These are phyloP conservation scores for Poeciliopsis gracilis DNA, from an alignment of 2,797 vertebrate genomes.

Conservation along the genomic window DNA sequence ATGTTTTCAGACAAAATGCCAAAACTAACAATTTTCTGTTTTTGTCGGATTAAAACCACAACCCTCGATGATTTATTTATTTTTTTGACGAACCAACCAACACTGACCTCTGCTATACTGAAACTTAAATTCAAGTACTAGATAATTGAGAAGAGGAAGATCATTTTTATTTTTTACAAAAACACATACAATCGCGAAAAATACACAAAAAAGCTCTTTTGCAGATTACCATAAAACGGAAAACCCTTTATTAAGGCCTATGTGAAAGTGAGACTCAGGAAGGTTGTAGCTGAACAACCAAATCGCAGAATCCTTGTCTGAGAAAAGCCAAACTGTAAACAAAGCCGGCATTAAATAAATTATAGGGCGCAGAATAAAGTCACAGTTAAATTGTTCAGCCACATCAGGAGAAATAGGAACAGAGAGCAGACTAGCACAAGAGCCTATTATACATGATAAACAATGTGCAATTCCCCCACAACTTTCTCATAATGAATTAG, in stretches of 20 bases:
- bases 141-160: not conserved
- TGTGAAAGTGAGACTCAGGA: slow-evolving; percentile 5
- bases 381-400: slow-evolving; percentile 40
- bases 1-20: slow-evolving; percentile 13
- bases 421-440: slow-evolving; percentile 24
- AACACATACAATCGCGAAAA: not conserved
- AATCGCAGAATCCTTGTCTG: slow-evolving; percentile 26
- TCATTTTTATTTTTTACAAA: not conserved
- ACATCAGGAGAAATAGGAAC: slow-evolving; percentile 28
- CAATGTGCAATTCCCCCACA: slow-evolving; percentile 28
- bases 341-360: slow-evolving; percentile 47
- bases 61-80: not conserved
- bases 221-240: not conserved
- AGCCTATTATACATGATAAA: slow-evolving; percentile 53
- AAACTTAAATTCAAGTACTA: no score
- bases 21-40: not conserved
- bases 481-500: slow-evolving; percentile 53
- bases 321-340: slow-evolving; percentile 32
- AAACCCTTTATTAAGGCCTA: slow-evolving; percentile 21
- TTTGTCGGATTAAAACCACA: not conserved
- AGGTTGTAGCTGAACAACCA: slow-evolving; percentile 31
- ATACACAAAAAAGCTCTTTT: not conserved
- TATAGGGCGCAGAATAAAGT: slow-evolving; percentile 35
- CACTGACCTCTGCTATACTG: not conserved
- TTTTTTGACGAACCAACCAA: not conserved